phyloP scores from a whole-genome alignment of 2,797 vertebrate genomes.

The Holocentrus rufus region DNA sequence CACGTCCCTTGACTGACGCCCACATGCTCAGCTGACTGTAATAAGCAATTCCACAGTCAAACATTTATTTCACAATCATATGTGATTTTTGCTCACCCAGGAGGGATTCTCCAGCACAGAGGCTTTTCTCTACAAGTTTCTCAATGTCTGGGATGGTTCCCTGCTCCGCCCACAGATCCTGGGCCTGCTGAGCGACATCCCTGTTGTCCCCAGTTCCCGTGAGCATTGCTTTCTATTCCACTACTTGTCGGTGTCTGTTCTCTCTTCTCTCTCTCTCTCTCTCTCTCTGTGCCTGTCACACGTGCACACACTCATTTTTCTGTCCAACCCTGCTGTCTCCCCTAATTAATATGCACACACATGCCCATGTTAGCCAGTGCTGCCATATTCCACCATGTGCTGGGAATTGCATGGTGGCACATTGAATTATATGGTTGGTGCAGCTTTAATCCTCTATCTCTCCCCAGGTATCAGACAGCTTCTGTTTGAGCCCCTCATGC shows the following conservation, averaged over 20 bases:
- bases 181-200: constrained; percentile 88
- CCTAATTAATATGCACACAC: constrained; percentile 1
- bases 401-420: neutral
- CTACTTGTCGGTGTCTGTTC: neutral
- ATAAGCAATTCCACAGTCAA: constrained; percentile 14
- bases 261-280: neutral
- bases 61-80: constrained; percentile 8
- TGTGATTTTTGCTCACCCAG: constrained; percentile 73
- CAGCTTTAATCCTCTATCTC: constrained; percentile 49
- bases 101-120: constrained; percentile 91
- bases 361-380: neutral
- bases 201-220: constrained; percentile 86
- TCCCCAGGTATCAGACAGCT: constrained; percentile 82
- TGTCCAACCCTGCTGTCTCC: neutral
- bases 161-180: constrained; percentile 86
- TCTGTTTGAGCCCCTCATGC: constrained; percentile 87
- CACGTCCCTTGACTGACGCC: constrained; percentile 9
- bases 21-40: neutral
- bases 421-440: constrained; percentile 1
- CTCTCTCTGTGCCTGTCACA: neutral
- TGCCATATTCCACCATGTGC: neutral
- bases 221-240: constrained; percentile 52
- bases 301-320: neutral
- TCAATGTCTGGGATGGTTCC: constrained; percentile 91
- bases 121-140: constrained; percentile 90